These are phyloP conservation scores for Montipora capricornis DNA, from an alignment of 64 coral and sea anemone species.

Conservation along the genomic window DNA sequence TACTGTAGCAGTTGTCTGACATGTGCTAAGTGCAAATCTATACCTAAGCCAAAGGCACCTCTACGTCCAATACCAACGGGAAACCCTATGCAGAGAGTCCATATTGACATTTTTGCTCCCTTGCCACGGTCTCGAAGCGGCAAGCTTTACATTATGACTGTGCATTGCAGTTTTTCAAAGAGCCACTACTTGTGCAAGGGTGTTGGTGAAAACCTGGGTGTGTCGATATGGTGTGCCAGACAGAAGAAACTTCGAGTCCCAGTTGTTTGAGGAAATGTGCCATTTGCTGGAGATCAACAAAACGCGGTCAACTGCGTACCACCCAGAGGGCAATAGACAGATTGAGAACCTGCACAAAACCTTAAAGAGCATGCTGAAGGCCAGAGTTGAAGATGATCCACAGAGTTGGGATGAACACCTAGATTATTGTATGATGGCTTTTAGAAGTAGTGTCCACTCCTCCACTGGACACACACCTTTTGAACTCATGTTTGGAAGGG, in stretches of 20 bases:
- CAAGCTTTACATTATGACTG: conserved; percentile 52
- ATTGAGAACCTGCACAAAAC: conserved; percentile 66
- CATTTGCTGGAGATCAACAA: conserved; percentile 69
- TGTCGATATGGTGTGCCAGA: conserved; percentile 66
- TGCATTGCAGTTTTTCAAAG: neutral
- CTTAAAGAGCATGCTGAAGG: conserved; percentile 51
- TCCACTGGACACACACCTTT: conserved; percentile 48
- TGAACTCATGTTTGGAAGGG: conserved; percentile 47
- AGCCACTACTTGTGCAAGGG: neutral
- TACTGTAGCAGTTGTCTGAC: conserved; percentile 53
- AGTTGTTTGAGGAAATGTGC: conserved; percentile 60
- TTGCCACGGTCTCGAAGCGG: conserved; percentile 13
- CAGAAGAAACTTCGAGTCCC: conserved; percentile 44
- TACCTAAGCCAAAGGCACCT: conserved; percentile 33
- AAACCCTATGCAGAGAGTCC: conserved; percentile 47
- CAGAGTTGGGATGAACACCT: conserved; percentile 58
- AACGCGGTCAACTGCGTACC: conserved; percentile 68
- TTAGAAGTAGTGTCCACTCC: conserved; percentile 43
- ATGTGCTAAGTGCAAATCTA: conserved; percentile 58
- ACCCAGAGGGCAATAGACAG: conserved; percentile 68
- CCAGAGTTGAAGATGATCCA: conserved; percentile 37
- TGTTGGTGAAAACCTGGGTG: conserved; percentile 61
- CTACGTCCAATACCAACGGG: conserved; percentile 24
- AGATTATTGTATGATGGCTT: conserved; percentile 53
- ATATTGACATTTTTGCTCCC: conserved; percentile 57